These are phyloP conservation scores for Hyles euphorbiae DNA, from an alignment of 1,140 invertebrate species.

Conservation along the genomic window DNA sequence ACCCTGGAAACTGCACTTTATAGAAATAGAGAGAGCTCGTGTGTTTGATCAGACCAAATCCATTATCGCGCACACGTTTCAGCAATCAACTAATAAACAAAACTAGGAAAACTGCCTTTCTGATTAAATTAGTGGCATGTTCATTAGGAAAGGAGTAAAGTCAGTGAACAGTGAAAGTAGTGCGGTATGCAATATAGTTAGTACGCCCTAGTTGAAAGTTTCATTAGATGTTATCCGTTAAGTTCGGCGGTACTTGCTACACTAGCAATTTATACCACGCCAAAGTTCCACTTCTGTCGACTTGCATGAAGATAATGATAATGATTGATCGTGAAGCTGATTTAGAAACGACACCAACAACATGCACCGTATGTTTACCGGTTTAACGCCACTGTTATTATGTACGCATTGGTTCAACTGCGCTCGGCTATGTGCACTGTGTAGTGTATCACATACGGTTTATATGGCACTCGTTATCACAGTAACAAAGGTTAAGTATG, in stretches of 20 bases:
- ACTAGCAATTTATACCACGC: slow-evolving; percentile 29
- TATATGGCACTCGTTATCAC: no score
- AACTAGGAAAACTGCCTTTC: no score
- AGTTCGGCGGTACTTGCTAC: slow-evolving; percentile 39
- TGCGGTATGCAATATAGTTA: slow-evolving; percentile 34
- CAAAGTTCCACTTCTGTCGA: slow-evolving; percentile 22
- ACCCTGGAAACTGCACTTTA: no score
- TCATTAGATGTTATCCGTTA: slow-evolving; percentile 50
- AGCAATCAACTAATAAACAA: no score
- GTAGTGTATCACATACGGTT: background rate
- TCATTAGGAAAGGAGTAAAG: slow-evolving; percentile 18
- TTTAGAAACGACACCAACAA: slow-evolving; percentile 20
- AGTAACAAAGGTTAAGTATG: background rate
- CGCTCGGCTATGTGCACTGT: background rate
- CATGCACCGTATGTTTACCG: background rate
- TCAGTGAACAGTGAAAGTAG: slow-evolving; percentile 52
- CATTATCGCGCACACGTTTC: no score
- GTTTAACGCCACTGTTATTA: no score
- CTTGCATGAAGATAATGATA: slow-evolving; percentile 31
- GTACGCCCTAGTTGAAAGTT: slow-evolving; percentile 48
- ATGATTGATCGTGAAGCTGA: slow-evolving; percentile 17
- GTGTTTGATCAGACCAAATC: no score
- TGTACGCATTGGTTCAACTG: background rate
- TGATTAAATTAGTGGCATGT: background rate
- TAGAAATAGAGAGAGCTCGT: no score